phyloP scores from a whole-genome alignment of 2,888 invertebrate genomes.

The Tridacna crocea region DNA sequence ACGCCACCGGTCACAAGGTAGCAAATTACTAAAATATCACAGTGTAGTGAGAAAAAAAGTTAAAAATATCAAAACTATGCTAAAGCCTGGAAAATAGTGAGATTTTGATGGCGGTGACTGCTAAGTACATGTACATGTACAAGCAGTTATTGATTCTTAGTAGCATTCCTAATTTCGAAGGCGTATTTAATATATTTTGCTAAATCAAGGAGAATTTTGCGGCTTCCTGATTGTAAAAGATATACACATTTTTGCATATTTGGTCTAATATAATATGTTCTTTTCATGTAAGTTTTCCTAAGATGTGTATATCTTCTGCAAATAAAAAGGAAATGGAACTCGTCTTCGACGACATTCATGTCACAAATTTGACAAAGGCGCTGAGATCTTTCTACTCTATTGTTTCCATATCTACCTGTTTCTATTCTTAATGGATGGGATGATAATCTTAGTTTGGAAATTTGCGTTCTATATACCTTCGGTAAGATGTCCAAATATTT shows the following conservation, averaged over 20 bases:
- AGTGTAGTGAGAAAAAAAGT: too few relatives aligned
- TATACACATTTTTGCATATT: constrained; percentile 9
- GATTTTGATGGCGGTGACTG: too few relatives aligned
- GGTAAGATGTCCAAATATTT: constrained; percentile 11
- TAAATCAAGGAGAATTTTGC: background rate
- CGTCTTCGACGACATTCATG: constrained; percentile 27
- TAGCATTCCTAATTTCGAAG: background rate
- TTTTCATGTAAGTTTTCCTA: constrained; percentile 3
- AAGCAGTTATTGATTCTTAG: background rate
- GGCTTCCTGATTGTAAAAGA: constrained; percentile 13
- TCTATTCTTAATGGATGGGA: constrained; percentile 28
- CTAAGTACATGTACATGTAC: too few relatives aligned
- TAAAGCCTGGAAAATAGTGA: too few relatives aligned
- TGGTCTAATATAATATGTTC: constrained; percentile 2
- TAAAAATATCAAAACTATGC: too few relatives aligned
- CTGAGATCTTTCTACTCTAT: constrained; percentile 22
- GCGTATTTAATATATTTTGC: background rate
- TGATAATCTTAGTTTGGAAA: constrained; percentile 22
- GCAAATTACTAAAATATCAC: too few relatives aligned
- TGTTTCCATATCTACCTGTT: constrained; percentile 26
- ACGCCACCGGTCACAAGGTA: too few relatives aligned
- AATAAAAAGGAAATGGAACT: constrained; percentile 23
- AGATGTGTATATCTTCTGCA: constrained; percentile 19
- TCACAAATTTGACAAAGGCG: constrained; percentile 19
- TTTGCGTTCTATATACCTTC: background rate